A percentile compares a stretch with the other conserved stretches of the same genome.
phyloP scores from a whole-genome alignment of 2,888 invertebrate species.

The Lasioglossum malachurum region DNA sequence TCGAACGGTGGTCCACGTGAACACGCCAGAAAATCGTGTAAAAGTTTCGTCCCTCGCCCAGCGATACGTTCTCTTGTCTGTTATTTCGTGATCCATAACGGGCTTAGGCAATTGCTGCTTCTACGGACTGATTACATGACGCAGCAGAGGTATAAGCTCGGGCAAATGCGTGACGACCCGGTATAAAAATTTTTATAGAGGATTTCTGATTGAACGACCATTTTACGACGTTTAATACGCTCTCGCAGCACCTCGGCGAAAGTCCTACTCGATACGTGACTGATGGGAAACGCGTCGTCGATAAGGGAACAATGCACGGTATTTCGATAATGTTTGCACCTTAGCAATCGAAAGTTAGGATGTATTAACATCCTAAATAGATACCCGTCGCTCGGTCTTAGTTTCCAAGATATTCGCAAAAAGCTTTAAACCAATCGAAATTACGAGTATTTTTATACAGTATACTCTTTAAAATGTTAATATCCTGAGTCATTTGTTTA shows the following conservation, averaged over 20 bases:
- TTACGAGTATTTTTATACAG: no score
- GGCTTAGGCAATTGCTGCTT: constrained; percentile 30
- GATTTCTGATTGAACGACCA: constrained; percentile 64
- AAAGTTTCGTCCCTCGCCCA: neutral
- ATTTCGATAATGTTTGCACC: neutral
- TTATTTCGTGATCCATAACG: constrained; percentile 27
- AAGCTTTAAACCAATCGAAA: no score
- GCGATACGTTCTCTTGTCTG: neutral
- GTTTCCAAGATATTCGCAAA: no score
- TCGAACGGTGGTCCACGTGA: no score
- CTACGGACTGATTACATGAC: constrained; percentile 57
- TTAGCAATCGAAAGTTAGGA: neutral
- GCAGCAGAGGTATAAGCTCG: constrained; percentile 44
- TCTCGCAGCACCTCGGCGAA: neutral
- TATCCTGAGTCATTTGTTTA: no score
- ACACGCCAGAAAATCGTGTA: constrained; percentile 29
- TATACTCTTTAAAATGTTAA: no score
- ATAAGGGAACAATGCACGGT: neutral
- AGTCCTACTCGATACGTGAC: constrained; percentile 29
- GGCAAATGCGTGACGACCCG: constrained; percentile 45
- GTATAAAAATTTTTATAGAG: constrained; percentile 68
- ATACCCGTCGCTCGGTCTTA: no score
- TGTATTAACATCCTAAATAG: neutral
- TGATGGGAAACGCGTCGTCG: constrained; percentile 16
- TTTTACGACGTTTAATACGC: constrained; percentile 67